phyloP scores from a whole-genome alignment of 2,888 invertebrate genomes.

The Nymphalis c-album region DNA sequence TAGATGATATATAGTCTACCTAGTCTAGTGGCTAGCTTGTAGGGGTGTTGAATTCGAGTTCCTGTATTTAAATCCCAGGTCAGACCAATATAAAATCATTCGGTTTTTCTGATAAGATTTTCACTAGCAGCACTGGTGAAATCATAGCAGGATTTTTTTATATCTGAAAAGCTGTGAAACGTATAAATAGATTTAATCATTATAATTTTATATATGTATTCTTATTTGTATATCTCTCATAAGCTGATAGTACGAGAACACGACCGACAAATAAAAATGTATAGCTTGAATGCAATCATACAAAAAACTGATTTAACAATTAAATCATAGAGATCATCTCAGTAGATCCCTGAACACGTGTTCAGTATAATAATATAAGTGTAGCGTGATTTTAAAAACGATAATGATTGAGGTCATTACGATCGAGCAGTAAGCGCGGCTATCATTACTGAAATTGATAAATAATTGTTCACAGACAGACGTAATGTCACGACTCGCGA shows the following conservation, averaged over 20 bases:
- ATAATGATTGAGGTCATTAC: conserved; percentile 63
- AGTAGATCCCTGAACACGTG: conserved; percentile 33
- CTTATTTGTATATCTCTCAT: too few species aligned
- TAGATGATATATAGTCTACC: too few species aligned
- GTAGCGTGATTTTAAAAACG: conserved; percentile 42
- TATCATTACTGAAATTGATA: conserved; percentile 72
- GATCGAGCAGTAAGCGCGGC: conserved; percentile 45
- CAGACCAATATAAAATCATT: too few species aligned
- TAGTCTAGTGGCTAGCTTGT: too few species aligned
- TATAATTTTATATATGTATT: too few species aligned
- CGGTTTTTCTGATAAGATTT: too few species aligned
- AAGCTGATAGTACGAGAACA: not conserved
- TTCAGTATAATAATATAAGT: conserved; percentile 29
- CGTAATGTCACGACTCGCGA: conserved; percentile 33
- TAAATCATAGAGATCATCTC: conserved; percentile 11
- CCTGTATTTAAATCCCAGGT: too few species aligned
- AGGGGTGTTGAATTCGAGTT: too few species aligned
- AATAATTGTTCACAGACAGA: conserved; percentile 60
- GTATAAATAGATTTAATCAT: too few species aligned
- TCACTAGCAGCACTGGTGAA: too few species aligned
- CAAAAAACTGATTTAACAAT: not conserved
- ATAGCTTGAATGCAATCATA: not conserved
- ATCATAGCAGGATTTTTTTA: too few species aligned
- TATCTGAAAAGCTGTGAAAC: too few species aligned
- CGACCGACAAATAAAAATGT: not conserved